A percentile compares a stretch with the other conserved stretches of the same genome.
Conservation (phyloP, 2,888 invertebrate genomes). For the Nycteola revayana region DNA sequence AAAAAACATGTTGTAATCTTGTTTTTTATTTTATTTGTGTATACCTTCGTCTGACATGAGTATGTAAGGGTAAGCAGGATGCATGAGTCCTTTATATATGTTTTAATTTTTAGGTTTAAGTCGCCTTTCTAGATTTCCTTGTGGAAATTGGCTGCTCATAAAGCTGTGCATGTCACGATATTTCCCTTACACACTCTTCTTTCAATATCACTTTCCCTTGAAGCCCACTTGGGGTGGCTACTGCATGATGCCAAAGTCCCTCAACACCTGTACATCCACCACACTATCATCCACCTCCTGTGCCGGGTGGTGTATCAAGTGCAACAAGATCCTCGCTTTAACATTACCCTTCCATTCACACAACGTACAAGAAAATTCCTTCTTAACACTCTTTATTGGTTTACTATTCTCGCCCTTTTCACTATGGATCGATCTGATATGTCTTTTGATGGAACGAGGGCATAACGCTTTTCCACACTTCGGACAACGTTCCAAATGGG, state of each 20-base stretch:
- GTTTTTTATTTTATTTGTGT: too few species aligned
- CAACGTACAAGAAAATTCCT: conserved; percentile 40
- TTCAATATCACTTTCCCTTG: too few species aligned
- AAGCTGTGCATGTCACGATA: too few species aligned
- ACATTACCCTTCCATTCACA: conserved; percentile 51
- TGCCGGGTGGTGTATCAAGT: conserved; percentile 66
- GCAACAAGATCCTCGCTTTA: conserved; percentile 49
- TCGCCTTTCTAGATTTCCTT: too few species aligned
- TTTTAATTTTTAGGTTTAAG: too few species aligned
- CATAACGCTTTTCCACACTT: conserved; percentile 21
- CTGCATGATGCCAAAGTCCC: conserved; percentile 28
- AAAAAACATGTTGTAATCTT: too few species aligned
- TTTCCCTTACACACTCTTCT: too few species aligned
- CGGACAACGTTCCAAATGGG: background rate
- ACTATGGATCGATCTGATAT: conserved; percentile 25
- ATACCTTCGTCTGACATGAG: too few species aligned
- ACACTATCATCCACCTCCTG: conserved; percentile 44
- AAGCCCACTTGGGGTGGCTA: too few species aligned
- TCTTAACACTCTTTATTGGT: conserved; percentile 1
- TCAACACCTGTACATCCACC: conserved; percentile 44
- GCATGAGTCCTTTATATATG: too few species aligned
- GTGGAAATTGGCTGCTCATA: too few species aligned
- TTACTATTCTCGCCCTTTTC: conserved; percentile 9
- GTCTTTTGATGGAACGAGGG: background rate
- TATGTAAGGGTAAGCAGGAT: too few species aligned